phyloP scores from a whole-genome alignment of 2,113 vertebrate genomes.

The Nibea albiflora region DNA sequence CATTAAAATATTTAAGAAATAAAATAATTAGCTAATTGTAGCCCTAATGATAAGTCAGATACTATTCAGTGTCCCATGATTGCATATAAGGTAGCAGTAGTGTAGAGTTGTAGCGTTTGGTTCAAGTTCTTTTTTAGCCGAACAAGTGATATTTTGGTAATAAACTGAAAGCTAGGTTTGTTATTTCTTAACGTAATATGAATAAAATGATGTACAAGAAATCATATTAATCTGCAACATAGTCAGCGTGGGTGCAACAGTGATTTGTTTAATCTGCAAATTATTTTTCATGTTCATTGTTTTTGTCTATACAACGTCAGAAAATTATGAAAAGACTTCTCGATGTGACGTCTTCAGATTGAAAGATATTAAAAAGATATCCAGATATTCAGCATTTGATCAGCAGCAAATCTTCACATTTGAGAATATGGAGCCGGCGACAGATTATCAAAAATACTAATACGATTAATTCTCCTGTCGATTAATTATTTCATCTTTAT shows the following conservation, averaged over 20 bases:
- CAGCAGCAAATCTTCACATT: not conserved
- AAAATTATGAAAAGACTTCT: not conserved
- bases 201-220: not conserved
- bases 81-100: not conserved
- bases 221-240: not conserved
- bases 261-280: not conserved
- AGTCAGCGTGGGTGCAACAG: not conserved
- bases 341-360: not conserved
- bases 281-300: no score
- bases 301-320: not conserved
- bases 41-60: not conserved
- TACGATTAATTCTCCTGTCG: not conserved
- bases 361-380: no score
- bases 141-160: not conserved
- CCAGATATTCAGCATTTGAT: not conserved
- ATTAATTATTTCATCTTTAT: not conserved
- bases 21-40: not conserved
- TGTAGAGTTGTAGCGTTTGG: no score
- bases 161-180: not conserved
- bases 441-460: not conserved
- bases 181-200: not conserved
- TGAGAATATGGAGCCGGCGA: not conserved
- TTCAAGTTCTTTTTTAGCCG: not conserved
- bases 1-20: no score
- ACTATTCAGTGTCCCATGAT: not conserved